Percentiles rank a stretch among this genome's conserved stretches.
Conservation (phyloP, 2,113 vertebrate genomes). For the Erythrolamprus reginae region DNA sequence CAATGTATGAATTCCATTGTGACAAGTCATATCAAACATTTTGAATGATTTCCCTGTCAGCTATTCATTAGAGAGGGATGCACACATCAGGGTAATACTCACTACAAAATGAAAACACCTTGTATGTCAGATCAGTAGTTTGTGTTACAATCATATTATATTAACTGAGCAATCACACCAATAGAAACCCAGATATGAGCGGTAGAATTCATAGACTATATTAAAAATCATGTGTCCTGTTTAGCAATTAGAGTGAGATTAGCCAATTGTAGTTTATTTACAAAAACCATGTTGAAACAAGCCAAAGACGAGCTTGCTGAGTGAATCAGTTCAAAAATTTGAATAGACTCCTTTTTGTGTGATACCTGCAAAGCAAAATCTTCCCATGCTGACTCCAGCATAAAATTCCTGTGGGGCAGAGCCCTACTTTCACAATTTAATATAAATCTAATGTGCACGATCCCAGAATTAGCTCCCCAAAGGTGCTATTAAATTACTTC, state of each 20-base stretch:
- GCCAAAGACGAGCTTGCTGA: not conserved
- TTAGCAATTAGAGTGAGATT: not conserved
- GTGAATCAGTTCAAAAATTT: not conserved
- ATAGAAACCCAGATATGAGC: not conserved
- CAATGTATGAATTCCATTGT: conserved; percentile 57
- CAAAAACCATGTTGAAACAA: not conserved
- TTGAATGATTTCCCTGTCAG: conserved; percentile 69
- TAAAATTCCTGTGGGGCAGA: not conserved
- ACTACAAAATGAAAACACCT: conserved; percentile 67
- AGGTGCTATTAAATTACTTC: not conserved
- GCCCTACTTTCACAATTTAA: not conserved
- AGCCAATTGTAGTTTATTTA: not conserved
- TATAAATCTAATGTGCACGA: not conserved
- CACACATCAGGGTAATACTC: conserved; percentile 70
- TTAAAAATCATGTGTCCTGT: not conserved
- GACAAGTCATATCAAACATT: conserved; percentile 67
- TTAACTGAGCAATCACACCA: not conserved
- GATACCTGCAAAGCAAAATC: not conserved
- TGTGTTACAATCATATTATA: conserved; percentile 13
- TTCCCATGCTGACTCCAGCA: not conserved
- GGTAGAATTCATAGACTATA: not conserved
- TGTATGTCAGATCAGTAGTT: conserved; percentile 32
- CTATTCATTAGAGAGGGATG: conserved; percentile 71
- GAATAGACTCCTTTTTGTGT: not conserved
- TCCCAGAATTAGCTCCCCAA: not conserved